Evolutionary conservation across 2,888 invertebrate species (phyloP).

Genomic region (Callimorpha dominula): DNA sequence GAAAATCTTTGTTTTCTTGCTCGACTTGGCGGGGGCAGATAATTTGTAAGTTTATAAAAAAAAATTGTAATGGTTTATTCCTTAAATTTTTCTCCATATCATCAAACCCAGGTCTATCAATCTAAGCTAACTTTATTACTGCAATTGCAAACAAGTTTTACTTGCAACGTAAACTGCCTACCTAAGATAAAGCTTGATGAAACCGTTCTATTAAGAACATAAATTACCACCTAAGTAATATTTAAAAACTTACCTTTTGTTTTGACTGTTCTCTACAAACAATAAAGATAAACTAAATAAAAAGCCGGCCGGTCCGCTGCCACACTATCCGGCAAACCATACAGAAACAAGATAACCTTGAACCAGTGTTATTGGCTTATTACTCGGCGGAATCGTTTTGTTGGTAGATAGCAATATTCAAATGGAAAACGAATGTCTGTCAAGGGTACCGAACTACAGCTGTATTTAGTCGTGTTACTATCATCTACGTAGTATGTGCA

Average conservation of each 20-base stretch:
- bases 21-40: too few relatives aligned
- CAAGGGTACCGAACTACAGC: not conserved
- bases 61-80: not conserved
- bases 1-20: too few relatives aligned
- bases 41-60: too few relatives aligned
- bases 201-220: not conserved
- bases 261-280: not conserved
- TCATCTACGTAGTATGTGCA: not conserved
- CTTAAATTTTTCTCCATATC: not conserved
- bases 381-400: constrained; percentile 33
- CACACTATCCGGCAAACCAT: not conserved
- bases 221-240: not conserved
- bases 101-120: not conserved
- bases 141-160: not conserved
- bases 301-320: not conserved
- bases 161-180: not conserved
- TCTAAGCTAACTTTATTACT: not conserved
- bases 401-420: not conserved
- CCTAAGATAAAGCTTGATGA: not conserved
- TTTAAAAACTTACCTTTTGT: constrained; percentile 5
- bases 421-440: not conserved
- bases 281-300: not conserved
- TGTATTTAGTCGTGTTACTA: constrained; percentile 2
- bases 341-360: constrained; percentile 43
- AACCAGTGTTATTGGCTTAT: constrained; percentile 38